Percentiles rank a stretch among this genome's conserved stretches.
These are phyloP conservation scores for Caenorhabditis japonica DNA, from an alignment of 2,888 invertebrate species.

Conservation along the genomic window DNA sequence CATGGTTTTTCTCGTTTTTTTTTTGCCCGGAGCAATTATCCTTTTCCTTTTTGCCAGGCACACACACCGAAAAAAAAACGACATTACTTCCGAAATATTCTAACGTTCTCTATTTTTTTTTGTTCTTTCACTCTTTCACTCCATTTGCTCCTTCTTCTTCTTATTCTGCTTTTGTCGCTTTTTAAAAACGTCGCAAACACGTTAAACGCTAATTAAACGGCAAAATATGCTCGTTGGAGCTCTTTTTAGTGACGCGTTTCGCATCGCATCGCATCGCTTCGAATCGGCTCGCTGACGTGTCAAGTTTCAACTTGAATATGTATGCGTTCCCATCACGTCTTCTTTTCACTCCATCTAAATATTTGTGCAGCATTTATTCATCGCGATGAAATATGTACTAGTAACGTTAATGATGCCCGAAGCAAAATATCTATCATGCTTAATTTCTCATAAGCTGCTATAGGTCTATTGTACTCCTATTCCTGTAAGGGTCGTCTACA, in stretches of 20 bases:
- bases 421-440: no score
- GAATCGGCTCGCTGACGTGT: slow-evolving; percentile 46
- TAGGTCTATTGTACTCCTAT: no score
- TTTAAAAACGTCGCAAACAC: no score
- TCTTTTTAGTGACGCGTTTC: slow-evolving; percentile 10
- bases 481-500: no score
- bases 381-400: no score
- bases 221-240: no score
- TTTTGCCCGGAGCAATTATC: no score
- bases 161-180: slow-evolving; percentile 8
- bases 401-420: no score
- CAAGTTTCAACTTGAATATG: slow-evolving; percentile 42
- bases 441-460: no score
- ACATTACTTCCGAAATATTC: slow-evolving; percentile 34
- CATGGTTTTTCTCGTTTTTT: no score
- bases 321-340: slow-evolving; percentile 24
- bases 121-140: slow-evolving; percentile 11
- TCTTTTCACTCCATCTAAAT: not conserved
- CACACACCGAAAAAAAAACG: slow-evolving; percentile 27
- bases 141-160: slow-evolving; percentile 24
- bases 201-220: slow-evolving; percentile 42
- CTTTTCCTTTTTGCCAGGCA: not conserved
- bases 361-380: no score
- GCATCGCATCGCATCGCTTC: no score
- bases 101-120: not conserved